Evolutionary conservation across 2,797 vertebrate genomes (phyloP).

Genomic region (Alauda arvensis): DNA sequence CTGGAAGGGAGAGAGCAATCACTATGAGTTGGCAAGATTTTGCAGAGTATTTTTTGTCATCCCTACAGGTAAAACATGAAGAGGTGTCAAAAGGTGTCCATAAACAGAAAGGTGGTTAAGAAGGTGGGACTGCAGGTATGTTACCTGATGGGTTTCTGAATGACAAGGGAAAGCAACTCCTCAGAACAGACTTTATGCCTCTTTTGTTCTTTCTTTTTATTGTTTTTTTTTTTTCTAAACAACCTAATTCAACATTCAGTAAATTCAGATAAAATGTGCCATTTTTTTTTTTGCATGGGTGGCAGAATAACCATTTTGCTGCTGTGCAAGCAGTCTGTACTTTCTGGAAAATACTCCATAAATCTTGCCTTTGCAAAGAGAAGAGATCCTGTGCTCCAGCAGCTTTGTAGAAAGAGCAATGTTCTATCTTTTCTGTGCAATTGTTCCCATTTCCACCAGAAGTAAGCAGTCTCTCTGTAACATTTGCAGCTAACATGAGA

Average conservation of each 20-base stretch:
- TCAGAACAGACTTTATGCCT: background rate
- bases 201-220: background rate
- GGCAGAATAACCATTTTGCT: background rate
- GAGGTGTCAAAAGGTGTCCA: constrained; percentile 53
- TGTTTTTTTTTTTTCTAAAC: fast-evolving
- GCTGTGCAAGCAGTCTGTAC: background rate
- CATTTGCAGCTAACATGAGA: background rate
- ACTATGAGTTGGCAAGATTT: background rate
- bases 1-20: background rate
- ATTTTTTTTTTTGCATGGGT: background rate
- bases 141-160: background rate
- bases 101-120: background rate
- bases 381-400: background rate
- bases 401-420: background rate
- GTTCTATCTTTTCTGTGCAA: background rate
- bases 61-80: constrained; percentile 59
- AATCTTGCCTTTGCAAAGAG: background rate
- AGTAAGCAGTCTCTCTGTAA: background rate
- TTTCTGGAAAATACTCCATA: background rate
- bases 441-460: background rate
- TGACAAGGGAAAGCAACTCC: background rate
- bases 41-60: constrained; percentile 26
- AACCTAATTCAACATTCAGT: background rate
- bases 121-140: constrained; percentile 5
- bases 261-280: background rate